Percentiles rank a stretch among this genome's conserved stretches.
phyloP scores from a whole-genome alignment of 2,113 vertebrate species.

The Istiophorus platypterus region DNA sequence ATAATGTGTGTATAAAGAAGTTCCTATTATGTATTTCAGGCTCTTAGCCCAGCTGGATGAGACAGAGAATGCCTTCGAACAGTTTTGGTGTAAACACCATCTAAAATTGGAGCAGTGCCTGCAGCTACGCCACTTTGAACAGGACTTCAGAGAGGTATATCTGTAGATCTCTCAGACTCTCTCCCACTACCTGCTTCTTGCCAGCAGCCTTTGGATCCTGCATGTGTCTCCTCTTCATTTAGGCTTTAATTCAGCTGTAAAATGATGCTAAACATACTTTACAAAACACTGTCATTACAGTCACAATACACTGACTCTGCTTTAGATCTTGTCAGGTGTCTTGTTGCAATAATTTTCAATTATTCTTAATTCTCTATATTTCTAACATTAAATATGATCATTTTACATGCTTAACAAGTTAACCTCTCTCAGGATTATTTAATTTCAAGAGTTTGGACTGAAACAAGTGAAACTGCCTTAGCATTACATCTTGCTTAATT shows the following conservation, averaged over 20 bases:
- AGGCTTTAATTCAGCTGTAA: not conserved
- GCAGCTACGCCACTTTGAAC: constrained; percentile 95
- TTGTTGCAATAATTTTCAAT: not conserved
- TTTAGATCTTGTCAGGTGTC: not conserved
- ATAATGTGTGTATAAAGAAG: not conserved
- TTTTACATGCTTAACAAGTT: not conserved
- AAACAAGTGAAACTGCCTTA: too few relatives aligned
- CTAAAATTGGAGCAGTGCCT: constrained; percentile 93
- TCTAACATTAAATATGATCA: not conserved
- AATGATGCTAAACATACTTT: not conserved
- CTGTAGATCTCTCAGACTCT: constrained; percentile 7
- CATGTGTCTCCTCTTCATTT: not conserved
- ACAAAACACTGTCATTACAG: not conserved
- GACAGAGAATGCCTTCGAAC: constrained; percentile 93
- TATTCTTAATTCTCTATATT: not conserved
- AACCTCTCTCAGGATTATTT: not conserved
- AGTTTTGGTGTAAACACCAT: constrained; percentile 94
- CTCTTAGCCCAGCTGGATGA: constrained; percentile 93
- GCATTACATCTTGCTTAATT: too few relatives aligned
- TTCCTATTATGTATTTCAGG: constrained; percentile 76
- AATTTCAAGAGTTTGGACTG: not conserved
- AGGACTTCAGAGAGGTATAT: constrained; percentile 92
- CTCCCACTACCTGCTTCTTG: not conserved
- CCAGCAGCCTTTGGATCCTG: not conserved
- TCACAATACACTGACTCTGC: not conserved